A percentile compares a stretch with the other conserved stretches of the same genome.
phyloP scores from a whole-genome alignment of 2,888 invertebrate species.

The Drosophila cyrtoloma region DNA sequence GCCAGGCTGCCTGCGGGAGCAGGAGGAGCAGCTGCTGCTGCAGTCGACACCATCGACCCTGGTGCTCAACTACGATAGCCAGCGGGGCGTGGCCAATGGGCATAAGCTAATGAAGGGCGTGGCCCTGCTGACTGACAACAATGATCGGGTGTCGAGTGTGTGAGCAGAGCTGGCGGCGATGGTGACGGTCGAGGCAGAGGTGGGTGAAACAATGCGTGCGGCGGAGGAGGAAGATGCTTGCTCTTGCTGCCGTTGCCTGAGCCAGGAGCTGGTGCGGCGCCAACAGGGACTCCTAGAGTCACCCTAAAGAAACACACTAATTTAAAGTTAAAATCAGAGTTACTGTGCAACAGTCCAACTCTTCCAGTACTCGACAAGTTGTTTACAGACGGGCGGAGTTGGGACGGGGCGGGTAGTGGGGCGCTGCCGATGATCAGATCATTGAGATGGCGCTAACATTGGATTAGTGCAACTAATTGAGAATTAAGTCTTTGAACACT shows the following conservation, averaged over 20 bases:
- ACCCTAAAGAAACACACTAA: slow-evolving; percentile 19
- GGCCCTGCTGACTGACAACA: slow-evolving; percentile 49
- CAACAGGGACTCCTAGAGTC: slow-evolving; percentile 74
- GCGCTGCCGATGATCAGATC: slow-evolving; percentile 65
- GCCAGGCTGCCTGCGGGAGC: slow-evolving; percentile 59
- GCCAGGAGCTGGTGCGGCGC: slow-evolving; percentile 73
- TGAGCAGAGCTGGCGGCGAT: slow-evolving; percentile 78
- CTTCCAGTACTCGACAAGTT: slow-evolving; percentile 44
- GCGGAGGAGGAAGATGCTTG: slow-evolving; percentile 67
- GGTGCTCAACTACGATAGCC: slow-evolving; percentile 74
- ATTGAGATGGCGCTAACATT: slow-evolving; percentile 46
- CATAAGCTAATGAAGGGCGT: slow-evolving; percentile 44
- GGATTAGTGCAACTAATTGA: slow-evolving; percentile 74
- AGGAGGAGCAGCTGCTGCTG: slow-evolving; percentile 66
- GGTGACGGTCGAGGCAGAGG: slow-evolving; percentile 62
- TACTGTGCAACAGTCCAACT: slow-evolving; percentile 1
- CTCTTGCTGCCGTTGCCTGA: slow-evolving; percentile 80
- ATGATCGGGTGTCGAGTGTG: slow-evolving; percentile 76
- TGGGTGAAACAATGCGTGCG: slow-evolving; percentile 38
- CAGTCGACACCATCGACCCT: slow-evolving; percentile 59
- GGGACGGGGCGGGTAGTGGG: not conserved
- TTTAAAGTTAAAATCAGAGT: not conserved
- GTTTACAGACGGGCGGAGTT: slow-evolving; percentile 12
- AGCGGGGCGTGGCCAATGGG: slow-evolving; percentile 69
- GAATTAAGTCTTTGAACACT: slow-evolving; percentile 76